Conservation (phyloP, 2,113 vertebrate genomes). For the Excalfactoria chinensis region DNA sequence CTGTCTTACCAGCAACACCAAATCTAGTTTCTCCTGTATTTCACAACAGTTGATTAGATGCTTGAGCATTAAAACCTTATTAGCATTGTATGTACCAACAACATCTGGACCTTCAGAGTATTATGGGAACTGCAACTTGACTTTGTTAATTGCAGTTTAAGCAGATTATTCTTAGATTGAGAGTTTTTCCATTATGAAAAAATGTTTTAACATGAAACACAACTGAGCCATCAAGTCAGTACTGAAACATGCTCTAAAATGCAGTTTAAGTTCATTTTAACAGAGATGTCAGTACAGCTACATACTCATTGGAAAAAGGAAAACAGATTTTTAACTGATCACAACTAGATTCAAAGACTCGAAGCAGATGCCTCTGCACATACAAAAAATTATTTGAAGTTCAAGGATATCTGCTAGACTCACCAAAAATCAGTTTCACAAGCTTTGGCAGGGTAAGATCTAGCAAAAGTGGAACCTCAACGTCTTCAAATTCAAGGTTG, state of each 20-base stretch:
- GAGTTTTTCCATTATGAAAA: background rate
- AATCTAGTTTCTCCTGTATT: background rate
- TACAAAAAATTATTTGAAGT: background rate
- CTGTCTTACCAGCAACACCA: background rate
- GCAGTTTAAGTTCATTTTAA: background rate
- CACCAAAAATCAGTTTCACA: background rate
- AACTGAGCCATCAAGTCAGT: background rate
- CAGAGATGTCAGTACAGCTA: background rate
- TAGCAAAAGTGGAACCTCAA: background rate
- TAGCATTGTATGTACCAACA: background rate
- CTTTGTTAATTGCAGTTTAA: background rate
- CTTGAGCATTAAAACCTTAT: background rate
- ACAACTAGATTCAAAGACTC: background rate
- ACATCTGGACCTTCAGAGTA: background rate
- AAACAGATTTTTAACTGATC: background rate
- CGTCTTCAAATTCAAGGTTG: background rate
- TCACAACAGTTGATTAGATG: background rate
- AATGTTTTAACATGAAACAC: background rate
- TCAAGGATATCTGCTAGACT: background rate
- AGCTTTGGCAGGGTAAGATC: background rate
- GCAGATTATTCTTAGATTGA: background rate
- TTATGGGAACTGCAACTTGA: background rate
- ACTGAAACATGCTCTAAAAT: background rate
- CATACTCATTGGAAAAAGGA: background rate
- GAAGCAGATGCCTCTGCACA: background rate